Base-by-base conservation (phyloP, 1,140 invertebrate genomes). In the Drosophila littoralis region DNA sequence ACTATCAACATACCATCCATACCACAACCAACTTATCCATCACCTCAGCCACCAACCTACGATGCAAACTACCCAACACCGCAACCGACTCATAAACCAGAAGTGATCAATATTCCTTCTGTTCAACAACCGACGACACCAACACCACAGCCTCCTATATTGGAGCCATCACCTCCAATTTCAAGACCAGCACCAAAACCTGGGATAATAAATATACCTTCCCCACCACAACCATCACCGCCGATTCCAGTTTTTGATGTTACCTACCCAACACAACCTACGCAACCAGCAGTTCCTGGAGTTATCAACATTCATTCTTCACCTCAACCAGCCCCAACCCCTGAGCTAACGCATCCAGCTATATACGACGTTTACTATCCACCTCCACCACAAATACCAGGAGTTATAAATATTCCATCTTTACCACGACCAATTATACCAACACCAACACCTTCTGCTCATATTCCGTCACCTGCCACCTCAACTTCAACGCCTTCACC, bases 31-130 rank as follows among this genome's bases (percentile, higher is more conserved):
- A 46, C 22, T 2, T 69, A 60, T 43, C 36, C 60, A 13, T 8
- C 45, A 7, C 50, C 67, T 10, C 79, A 69, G 9, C 55, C 67
- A 6, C 71, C 80, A 0, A 42, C 48, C n/a, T 51, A 58, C n/a
- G 38, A 8, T 68, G 40, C 12, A n/a, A 52, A 35, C 55, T 73
- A n/a, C 22, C 77, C 45, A 6, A 8, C 12, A 1, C 64, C 69
- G 0, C 33, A n/a, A 7, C 71, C 70, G 1, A 6, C 38, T 7
- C 63, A 52, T 6, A 2, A 95, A 0, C 91, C 96, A 94, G 92
- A 97, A 96, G 89, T 95, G 95, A 17, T 94, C 94, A 85, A 85
- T 40, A 81, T 85, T 50, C 82, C 82, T 0, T 59, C 63, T 7
- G 6, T 32, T 17, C 52, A 71, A 38, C 58, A 40, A 28, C 67